Evolutionary conservation across 2,888 invertebrate genomes (phyloP), one percentile per base, ranked within the genome.

Genomic region (Alviniconcha strummeri): DNA sequence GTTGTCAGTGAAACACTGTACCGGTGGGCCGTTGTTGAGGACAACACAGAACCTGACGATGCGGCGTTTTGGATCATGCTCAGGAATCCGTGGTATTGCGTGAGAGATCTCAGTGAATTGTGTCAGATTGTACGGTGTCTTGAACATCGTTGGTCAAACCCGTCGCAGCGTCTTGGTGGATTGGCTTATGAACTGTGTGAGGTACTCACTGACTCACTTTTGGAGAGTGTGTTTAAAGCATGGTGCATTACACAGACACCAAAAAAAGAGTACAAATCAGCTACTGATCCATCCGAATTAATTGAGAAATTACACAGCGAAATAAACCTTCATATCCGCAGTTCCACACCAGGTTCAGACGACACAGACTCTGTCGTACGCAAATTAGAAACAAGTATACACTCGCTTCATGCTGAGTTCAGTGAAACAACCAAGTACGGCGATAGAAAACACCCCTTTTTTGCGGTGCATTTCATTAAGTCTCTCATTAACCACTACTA

Each of bases 401-500:
- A 19, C 15, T 9, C 17, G 75, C 75, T 6, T n/a, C 55, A 55
- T 54, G 15, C 55, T 17, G 54, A 1, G 55, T 54, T 54, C 55
- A 54, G 7, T 54, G n/a, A n/a, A n/a, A n/a, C n/a, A n/a, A n/a
- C n/a, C n/a, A n/a, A n/a, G n/a, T n/a, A n/a, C n/a, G n/a, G n/a
- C n/a, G n/a, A n/a, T n/a, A n/a, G n/a, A n/a, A n/a, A n/a, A n/a
- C n/a, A n/a, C n/a, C n/a, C n/a, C n/a, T n/a, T n/a, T n/a, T n/a
- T n/a, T n/a, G n/a, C n/a, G n/a, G n/a, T n/a, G n/a, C n/a, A n/a
- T n/a, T 75, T 19, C 17, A 55, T 17, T 55, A 75, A 75, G 55
- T 54, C n/a, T 75, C n/a, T n/a, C n/a, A n/a, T 55, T 55, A 75
- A 75, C 75, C 55, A n/a, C n/a, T 75, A 75, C 55, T 55, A 75